Evolutionary conservation across 2,113 vertebrate genomes (phyloP), one percentile per base, ranked within the genome.

Genomic region (Collichthys lucidus): DNA sequence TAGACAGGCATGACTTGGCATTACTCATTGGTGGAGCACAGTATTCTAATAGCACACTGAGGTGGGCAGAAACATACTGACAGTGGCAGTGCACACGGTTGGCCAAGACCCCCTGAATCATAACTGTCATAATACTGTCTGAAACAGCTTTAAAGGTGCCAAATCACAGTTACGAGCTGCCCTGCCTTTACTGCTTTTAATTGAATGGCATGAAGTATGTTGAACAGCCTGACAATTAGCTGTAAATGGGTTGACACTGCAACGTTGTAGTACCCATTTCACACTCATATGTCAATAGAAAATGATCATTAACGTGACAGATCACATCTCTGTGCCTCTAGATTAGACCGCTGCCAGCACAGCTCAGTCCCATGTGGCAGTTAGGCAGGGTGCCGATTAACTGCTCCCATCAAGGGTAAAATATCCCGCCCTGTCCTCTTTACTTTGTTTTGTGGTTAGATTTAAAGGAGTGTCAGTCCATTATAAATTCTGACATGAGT

Each of bases 181-280:
- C 53, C 47, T 78, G 8, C 12, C 46, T 55, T 29, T 60, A 31
- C 56, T 70, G 46, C 47, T 75, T 56, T 20, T 56, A 73, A 79
- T 66, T 73, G 60, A 53, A 42, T 3, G 4, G 12, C 14, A 31
- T 72, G 69, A 86, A 47, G 69, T 61, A 69, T 56, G 60, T 55
- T 66, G 64, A 86, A 62, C 83, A 84, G 78, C 85, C 74, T 73
- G 67, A 79, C 74, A 85, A 77, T 89, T 80, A 85, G 52, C 83
- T 47, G 42, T n/a, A 17, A 75, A 87, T 66, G 72, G 70, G 35
- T 67, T 78, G 68, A 86, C 74, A 77, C 53, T 4, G 22, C 66
- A 47, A 59, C 12, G 16, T 15, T 5, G 9, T 44, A 61, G 52
- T 35, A 65, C 24, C 70, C 56, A 59, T 74, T 83, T 74, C 57